Base-by-base conservation (phyloP, 2,113 vertebrate genomes). In the Chascanopsetta lugubris region DNA sequence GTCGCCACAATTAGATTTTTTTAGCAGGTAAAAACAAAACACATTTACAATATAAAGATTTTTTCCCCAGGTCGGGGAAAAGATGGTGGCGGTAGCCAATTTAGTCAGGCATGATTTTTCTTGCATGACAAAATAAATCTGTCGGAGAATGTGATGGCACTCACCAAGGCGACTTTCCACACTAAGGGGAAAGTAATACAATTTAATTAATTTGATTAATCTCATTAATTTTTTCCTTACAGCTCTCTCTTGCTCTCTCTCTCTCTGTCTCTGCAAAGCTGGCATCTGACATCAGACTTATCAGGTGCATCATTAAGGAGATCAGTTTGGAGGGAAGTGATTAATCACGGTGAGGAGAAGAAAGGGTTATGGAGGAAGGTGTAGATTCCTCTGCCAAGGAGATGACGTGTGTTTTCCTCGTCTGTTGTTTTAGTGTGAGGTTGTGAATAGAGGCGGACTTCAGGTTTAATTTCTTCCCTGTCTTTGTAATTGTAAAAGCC, bases 171-270 rank as follows among this genome's bases (percentile, higher is more conserved):
- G 0, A 49, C 32, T 58, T 68, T 75, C 36, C 42, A 55, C 54
- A 55, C 66, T 80, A 51, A 69, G 63, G 45, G 57, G 26, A 66
- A n/a, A 59, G 58, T 60, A 15, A 42, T 55, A 30, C 50, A 56
- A 27, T 75, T 83, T 70, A 78, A 86, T 85, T 70, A 85, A 82
- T 80, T 75, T 72, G 71, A 87, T 87, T 82, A 82, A 86, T 80
- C 68, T 77, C 32, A 69, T 85, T 74, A 66, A 81, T 79, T 85
- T 79, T 80, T 83, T 73, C 51, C 29, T 83, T 72, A 50, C 57
- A 30, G 77, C 74, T 76, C 46, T 62, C 58, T 72, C 45, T 79
- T 75, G 54, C 38, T 40, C 15, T 40, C 38, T n/a, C 36, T 40
- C 36, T n/a, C 36, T 40, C 36, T n/a, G 13, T 40, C 72, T 72